Base-by-base conservation (phyloP, 2,797 vertebrate genomes). In the Crypturellus tataupa region DNA sequence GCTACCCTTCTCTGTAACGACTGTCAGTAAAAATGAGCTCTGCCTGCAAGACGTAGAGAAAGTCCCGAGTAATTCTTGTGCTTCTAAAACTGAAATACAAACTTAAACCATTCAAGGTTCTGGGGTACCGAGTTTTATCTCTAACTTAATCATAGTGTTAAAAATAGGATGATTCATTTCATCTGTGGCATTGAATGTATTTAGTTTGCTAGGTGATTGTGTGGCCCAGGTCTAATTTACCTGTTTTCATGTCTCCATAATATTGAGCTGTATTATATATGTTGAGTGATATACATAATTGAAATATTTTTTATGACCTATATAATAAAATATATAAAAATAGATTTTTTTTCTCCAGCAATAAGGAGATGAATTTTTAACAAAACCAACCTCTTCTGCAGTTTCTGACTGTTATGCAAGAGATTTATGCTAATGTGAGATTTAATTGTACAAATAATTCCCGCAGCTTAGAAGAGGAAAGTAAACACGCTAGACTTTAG, bases 371-470 rank as follows among this genome's bases (percentile, higher is more conserved):
- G 58, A 3, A 9, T 85, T 73, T 87, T 69, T 92, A 65, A 69
- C 58, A 1, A 27, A 33, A 35, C 31, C 14, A 12, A 21, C 62
- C 44, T 76, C 12, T 3, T 42, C 19, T 85, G 14, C 40, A 24
- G 44, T 62, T 85, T 8, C 11, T 59, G 71, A 40, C 21, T 58
- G 73, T 96, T 73, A 16, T 62, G 59, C 31, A 78, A 62, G 37
- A 17, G 40, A 2, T 87, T 78, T n/a, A 39, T 89, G 46, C 72
- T 72, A 55, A 25, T 78, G 53, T 42, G 87, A 60, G 31, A 56
- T 69, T 55, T 94, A 87, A 65, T 85, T 42, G 68, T 72, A 31
- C 37, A 82, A 62, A 62, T 75, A 67, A 71, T 85, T 80, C 60
- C 37, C 0, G 0, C 27, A 25, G 76, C 60, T 62, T 44, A 42